Base-by-base conservation (phyloP, 2,888 invertebrate species). In the Xylota segnis region DNA sequence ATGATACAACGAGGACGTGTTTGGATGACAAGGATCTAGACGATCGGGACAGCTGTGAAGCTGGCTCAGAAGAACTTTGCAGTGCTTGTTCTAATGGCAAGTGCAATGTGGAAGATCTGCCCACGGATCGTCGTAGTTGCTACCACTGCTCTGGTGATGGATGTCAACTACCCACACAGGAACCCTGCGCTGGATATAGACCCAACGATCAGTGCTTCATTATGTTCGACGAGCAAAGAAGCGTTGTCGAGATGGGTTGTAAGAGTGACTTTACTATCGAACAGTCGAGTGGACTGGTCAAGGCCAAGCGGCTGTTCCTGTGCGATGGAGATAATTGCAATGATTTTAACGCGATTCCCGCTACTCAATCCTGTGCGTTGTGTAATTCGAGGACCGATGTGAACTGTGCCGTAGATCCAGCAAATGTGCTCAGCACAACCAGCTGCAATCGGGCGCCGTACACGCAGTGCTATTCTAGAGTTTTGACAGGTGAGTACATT, bases 341-440 rank as follows among this genome's bases (percentile, higher is more conserved):
- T 23, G 83, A 88, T 0, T 2, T 88, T 0, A 89, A 89, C 0
- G 72, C 88, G 0, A 23, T 90, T 12, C 89, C 90, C 0, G 45
- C 52, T 5, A 12, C 84, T 0, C 88, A 90, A 47, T 82, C 23
- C 0, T 91, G 91, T 56, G 65, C 72, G 0, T 70, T 91, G 1
- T 91, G 91, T 75, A 91, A 89, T 18, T 91, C 91, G 0, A 90
- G 89, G 61, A 91, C 91, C 0, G 90, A 91, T 58, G 50, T 50
- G 40, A 75, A 74, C 0, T 91, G 91, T 70, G 90, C 91, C 7
- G 76, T 88, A 0, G 83, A 68, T 37, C 90, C 90, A 0, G 2
- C 27, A 0, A 43, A 2, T 5, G 87, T 91, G 5, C 10, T 1
- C 1, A 83, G 88, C 4, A 29, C 63, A 0, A 90, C 90, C 0